Evolutionary conservation across 2,113 vertebrate species (phyloP).

Genomic region (Trichechus manatus): DNA sequence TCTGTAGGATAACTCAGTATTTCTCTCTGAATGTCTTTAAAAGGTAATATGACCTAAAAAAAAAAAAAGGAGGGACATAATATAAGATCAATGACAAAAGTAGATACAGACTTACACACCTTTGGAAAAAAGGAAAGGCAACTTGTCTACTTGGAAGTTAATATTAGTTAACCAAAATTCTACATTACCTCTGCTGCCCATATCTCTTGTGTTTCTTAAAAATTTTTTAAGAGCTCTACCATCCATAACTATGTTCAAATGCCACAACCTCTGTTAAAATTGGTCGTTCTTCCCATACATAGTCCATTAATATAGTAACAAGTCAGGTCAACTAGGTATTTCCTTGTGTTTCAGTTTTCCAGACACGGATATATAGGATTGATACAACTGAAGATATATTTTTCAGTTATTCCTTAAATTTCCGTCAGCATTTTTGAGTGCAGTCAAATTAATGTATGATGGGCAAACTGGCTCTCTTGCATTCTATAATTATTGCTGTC

Average conservation of each 20-base stretch:
- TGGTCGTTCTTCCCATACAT: neutral
- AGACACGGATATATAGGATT: neutral
- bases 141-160: neutral
- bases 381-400: neutral
- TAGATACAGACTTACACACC: neutral
- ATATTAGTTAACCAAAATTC: neutral
- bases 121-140: neutral
- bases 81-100: neutral
- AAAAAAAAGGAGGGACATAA: neutral
- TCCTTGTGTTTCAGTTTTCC: neutral
- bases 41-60: neutral
- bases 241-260: neutral
- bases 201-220: neutral
- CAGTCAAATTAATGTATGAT: conserved; percentile 21
- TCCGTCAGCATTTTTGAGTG: conserved; percentile 48
- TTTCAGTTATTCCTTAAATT: conserved; percentile 43
- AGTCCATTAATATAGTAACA: neutral
- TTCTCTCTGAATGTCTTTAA: neutral
- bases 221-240: neutral
- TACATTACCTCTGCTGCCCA: neutral
- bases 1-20: neutral
- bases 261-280: neutral
- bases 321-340: neutral
- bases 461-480: neutral
- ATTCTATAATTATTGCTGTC: conserved; percentile 60